Evolutionary conservation across 2,888 invertebrate species (phyloP), one percentile per base, ranked within the genome.

Genomic region (Trichogramma dendrolimi): DNA sequence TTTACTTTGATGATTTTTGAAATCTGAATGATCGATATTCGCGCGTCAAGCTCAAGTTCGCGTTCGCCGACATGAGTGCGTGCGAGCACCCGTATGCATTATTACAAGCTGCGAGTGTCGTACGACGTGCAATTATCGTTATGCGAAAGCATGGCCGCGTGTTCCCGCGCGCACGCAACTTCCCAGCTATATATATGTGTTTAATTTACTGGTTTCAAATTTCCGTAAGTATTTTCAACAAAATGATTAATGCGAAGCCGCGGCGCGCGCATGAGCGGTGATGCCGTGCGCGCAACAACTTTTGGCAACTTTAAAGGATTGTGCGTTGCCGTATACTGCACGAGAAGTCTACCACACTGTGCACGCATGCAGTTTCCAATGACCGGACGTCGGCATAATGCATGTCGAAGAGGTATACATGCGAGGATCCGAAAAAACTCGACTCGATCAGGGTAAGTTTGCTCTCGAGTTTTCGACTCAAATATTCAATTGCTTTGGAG

Each of bases 131-230:
- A 41, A 14, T 38, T 43, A 43, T 53, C 48, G 42, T 53, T 61
- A 42, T 14, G 41, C 27, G 27, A 27, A 27, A 27, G 5, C 47
- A 10, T 11, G 7, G 41, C 11, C 8, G 52, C 53, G 39, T 56
- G 55, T 27, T 42, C 41, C 7, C 41, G 14, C 52, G 38, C 38
- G 53, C 8, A 71, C 70, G 72, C 69, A 71, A 73, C 27, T 27
- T 27, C 27, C 27, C 27, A 27, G 27, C 27, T 27, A 27, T 27
- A 27, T 27, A 27, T 27, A 27, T 72, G 71, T 71, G 70, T 71
- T 71, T 75, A 73, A 74, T 75, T 76, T 76, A 75, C 75, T 72
- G 72, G 72, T 73, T 72, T 75, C 72, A 72, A 69, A 70, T 75
- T 73, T 72, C 72, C 74, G 69, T 67, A 71, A 69, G 68, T 71